Conservation (phyloP, 2,888 invertebrate species). For the Chesias legatella region DNA sequence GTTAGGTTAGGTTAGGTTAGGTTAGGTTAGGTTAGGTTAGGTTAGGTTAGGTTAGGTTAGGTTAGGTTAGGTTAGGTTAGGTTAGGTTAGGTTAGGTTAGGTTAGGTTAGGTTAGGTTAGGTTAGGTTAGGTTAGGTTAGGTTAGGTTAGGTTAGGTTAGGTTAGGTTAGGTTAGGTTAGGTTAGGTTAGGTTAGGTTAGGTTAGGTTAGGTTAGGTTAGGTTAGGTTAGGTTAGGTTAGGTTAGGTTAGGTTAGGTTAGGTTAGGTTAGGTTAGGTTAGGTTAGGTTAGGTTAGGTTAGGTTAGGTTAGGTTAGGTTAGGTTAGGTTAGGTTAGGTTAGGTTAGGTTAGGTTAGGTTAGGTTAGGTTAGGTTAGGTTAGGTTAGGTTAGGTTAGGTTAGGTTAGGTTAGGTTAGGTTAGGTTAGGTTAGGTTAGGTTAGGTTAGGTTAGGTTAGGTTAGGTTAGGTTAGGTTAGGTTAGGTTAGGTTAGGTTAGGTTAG, state of each 20-base stretch:
- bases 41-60: slow-evolving; percentile 1
- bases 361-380: slow-evolving; percentile 34
- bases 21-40: slow-evolving; percentile 5
- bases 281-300: slow-evolving; percentile 12
- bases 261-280: slow-evolving; percentile 2
- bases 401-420: slow-evolving; percentile 38
- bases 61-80: slow-evolving; percentile 12
- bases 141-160: slow-evolving; percentile 36
- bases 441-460: slow-evolving; percentile 23
- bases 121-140: slow-evolving; percentile 22
- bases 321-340: slow-evolving; percentile 3
- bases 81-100: slow-evolving; percentile 6
- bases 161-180: slow-evolving; percentile 36
- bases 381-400: slow-evolving; percentile 34
- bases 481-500: too few species aligned
- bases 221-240: slow-evolving; percentile 6
- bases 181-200: slow-evolving; percentile 40
- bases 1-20: slow-evolving; percentile 15
- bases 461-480: too few species aligned
- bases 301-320: slow-evolving; percentile 14
- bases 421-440: slow-evolving; percentile 37
- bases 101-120: slow-evolving; percentile 18
- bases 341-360: slow-evolving; percentile 31
- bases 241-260: slow-evolving; percentile 4
- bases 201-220: slow-evolving; percentile 7